Base-by-base conservation (phyloP, 2,888 invertebrate species). In the Macaria notata region DNA sequence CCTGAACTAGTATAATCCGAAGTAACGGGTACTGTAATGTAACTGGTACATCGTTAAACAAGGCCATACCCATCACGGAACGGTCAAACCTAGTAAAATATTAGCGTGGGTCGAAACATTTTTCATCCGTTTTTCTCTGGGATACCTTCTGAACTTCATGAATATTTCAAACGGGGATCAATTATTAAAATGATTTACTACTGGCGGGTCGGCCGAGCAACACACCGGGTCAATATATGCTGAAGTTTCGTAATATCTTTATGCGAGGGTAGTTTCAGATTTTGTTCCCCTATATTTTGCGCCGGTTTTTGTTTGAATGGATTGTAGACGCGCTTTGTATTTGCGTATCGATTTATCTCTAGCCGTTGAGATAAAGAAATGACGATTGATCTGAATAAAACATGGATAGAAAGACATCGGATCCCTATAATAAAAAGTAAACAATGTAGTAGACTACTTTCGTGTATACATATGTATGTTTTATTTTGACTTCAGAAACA, bases 181-280 rank as follows among this genome's bases (percentile, higher is more conserved):
- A 89, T 90, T 91, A 91, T 91, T 90, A 88, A 90, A 86, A 90
- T 90, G 88, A 90, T 90, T 89, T 90, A 90, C 86, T 84, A 78
- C 83, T 55, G 78, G 75, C 71, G 73, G 64, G 75, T 64, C 73
- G 69, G 71, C 71, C 70, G 75, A 75, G 73, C 75, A 81, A 80
- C 77, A 76, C 68, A 73, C 70, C 66, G 71, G 68, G 64, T 67
- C 70, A 76, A 75, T 76, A 76, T 77, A 66, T 73, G 72, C 71
- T 70, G 71, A 72, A 70, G 68, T 78, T 81, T 76, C 66, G 69
- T 73, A 71, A 69, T 66, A 71, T 59, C 59, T 63, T 54, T 63
- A 70, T 64, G 64, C 54, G 65, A 66, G 66, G 63, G 57, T 68
- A 64, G 60, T 68, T 63, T 70, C 59, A 66, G 66, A 66, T 70